Evolutionary conservation across 2,888 invertebrate genomes (phyloP).

Genomic region (Lampropteryx suffumata): DNA sequence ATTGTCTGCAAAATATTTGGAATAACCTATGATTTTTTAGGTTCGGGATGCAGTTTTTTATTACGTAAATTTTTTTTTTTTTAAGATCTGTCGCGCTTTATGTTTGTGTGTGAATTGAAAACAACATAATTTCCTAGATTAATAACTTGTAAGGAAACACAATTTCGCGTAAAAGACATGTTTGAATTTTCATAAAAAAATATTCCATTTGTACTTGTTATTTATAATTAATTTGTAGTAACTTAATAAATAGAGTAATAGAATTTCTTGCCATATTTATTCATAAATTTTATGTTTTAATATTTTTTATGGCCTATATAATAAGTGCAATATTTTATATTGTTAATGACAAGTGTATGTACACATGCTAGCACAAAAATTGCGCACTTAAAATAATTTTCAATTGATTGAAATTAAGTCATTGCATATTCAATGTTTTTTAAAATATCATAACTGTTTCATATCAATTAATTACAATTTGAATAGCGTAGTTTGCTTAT

Average conservation of each 20-base stretch:
- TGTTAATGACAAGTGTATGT: slow-evolving; percentile 27
- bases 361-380: slow-evolving; percentile 46
- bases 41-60: no score
- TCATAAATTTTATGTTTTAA: slow-evolving; percentile 15
- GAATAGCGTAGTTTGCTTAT: slow-evolving; percentile 1
- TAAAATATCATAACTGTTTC: neutral
- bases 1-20: neutral
- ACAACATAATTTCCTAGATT: no score
- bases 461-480: neutral
- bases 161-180: slow-evolving; percentile 6
- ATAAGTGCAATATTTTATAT: slow-evolving; percentile 53
- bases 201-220: slow-evolving; percentile 59
- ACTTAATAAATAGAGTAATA: slow-evolving; percentile 28
- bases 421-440: no score
- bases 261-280: slow-evolving; percentile 36
- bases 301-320: slow-evolving; percentile 45
- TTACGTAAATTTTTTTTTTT: no score
- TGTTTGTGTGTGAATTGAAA: neutral
- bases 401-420: no score
- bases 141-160: no score
- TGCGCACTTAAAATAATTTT: no score
- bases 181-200: slow-evolving; percentile 23
- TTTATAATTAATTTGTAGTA: slow-evolving; percentile 31
- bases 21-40: neutral
- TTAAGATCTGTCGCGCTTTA: neutral